Evolutionary conservation across 2,888 invertebrate species (phyloP).

Genomic region (Leucophenga maculata): DNA sequence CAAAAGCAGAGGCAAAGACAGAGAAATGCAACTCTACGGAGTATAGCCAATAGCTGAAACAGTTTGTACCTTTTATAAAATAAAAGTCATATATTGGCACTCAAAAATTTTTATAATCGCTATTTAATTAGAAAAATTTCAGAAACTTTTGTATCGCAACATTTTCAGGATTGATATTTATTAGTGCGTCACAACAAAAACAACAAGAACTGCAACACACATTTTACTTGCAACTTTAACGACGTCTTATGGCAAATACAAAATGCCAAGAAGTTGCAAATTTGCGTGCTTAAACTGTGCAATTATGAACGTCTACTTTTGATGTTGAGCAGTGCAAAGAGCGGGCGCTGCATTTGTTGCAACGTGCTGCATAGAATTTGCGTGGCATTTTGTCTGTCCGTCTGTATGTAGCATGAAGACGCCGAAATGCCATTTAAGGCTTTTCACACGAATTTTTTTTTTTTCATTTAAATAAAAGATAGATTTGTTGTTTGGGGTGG

Average conservation of each 20-base stretch:
- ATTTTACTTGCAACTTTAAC: not conserved
- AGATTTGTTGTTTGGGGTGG: too few species aligned
- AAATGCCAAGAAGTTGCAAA: conserved; percentile 20
- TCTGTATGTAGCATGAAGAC: conserved; percentile 31
- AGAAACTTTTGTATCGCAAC: not conserved
- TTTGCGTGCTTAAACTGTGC: conserved; percentile 53
- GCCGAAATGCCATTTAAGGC: conserved; percentile 52
- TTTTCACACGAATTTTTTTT: conserved; percentile 25
- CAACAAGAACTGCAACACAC: not conserved
- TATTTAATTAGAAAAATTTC: not conserved
- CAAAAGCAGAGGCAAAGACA: too few species aligned
- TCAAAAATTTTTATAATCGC: too few species aligned
- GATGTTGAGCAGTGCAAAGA: not conserved
- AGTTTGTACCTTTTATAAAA: too few species aligned
- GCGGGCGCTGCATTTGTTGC: not conserved
- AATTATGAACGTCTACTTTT: conserved; percentile 39
- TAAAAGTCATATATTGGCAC: too few species aligned
- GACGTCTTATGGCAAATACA: not conserved
- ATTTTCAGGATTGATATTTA: conserved; percentile 20
- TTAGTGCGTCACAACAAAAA: conserved; percentile 14
- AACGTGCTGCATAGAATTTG: conserved; percentile 17
- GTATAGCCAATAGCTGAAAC: too few species aligned
- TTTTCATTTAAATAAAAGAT: too few species aligned
- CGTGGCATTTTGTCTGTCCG: not conserved
- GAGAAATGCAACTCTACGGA: too few species aligned